A percentile compares a stretch with the other conserved stretches of the same genome.
Conservation (phyloP, 2,888 invertebrate species). For the Heliconius aoede region DNA sequence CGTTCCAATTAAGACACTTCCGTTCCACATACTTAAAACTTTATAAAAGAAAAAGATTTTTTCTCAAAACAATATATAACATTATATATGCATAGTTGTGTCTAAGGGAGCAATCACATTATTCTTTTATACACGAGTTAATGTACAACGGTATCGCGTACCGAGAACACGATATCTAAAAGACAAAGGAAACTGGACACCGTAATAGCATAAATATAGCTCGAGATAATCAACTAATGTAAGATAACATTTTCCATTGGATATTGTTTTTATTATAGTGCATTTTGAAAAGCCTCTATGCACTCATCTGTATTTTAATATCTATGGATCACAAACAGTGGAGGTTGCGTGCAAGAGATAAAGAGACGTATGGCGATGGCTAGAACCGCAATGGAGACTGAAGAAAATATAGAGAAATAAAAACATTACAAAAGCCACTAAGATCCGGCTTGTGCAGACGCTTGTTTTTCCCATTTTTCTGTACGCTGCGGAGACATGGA, state of each 20-base stretch:
- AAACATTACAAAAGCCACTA: no score
- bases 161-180: constrained; percentile 25
- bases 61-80: neutral
- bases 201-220: constrained; percentile 26
- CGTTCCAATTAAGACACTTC: no score
- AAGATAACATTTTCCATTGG: constrained; percentile 9
- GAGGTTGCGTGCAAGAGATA: no score
- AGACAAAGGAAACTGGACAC: constrained; percentile 34
- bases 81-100: neutral
- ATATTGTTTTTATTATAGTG: constrained; percentile 4
- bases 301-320: neutral
- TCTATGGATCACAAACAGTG: neutral
- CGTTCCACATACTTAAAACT: no score
- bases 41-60: neutral
- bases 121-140: constrained; percentile 8
- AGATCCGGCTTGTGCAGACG: no score
- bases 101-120: constrained; percentile 1
- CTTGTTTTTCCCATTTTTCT: no score
- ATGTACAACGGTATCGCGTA: constrained; percentile 3
- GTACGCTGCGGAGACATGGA: no score
- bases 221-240: constrained; percentile 16
- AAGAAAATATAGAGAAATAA: no score
- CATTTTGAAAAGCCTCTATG: neutral
- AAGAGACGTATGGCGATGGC: no score
- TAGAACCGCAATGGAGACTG: no score